Base-by-base conservation (phyloP, 2,797 vertebrate genomes). In the Passerculus sandwichensis region DNA sequence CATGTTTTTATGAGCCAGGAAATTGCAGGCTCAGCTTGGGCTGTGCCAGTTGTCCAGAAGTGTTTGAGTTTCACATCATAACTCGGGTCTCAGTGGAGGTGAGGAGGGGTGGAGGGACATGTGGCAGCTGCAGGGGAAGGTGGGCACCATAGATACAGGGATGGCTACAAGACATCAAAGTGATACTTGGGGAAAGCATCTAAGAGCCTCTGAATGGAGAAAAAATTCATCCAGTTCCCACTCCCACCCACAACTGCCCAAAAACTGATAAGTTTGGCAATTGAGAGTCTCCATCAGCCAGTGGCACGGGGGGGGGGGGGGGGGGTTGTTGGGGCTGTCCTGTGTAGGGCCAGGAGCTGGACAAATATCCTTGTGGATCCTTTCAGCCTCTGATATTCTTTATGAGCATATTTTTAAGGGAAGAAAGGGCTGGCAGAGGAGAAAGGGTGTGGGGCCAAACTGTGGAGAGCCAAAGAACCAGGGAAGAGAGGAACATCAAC, bases 1-100 rank as follows among this genome's bases (percentile, higher is more conserved):
- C 92, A 60, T 20, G 54, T 88, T 97, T 96, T 96, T 95, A 97
- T 53, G 80, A 93, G 93, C 50, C 93, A 96, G 94, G 96, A 97
- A 96, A 96, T 95, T 94, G 91, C 94, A 96, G 92, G 87, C 91
- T 94, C 79, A 87, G 91, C 91, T 85, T n/a, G 26, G 90, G 72
- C 67, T 1, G 15, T 88, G 84, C 84, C 70, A 95, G 61, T 94
- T 91, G 88, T 81, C 93, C 53, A 1, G 10, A 4, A 13, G 7
- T 69, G 89, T 78, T 86, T 66, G 27, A 40, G 62, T 83, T 86
- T 60, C 95, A 78, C 69, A 20, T 88, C 60, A 7, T 77, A 90
- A 85, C 38, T 34, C 11, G 86, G 32, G 32, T 54, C 89, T 76
- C 8, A 0, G 59, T 27, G 32, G 87, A 66, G 47, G 15, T 3